These are phyloP conservation scores for Eurytoma adleriae DNA, from an alignment of 2,888 invertebrate genomes.

Conservation along the genomic window DNA sequence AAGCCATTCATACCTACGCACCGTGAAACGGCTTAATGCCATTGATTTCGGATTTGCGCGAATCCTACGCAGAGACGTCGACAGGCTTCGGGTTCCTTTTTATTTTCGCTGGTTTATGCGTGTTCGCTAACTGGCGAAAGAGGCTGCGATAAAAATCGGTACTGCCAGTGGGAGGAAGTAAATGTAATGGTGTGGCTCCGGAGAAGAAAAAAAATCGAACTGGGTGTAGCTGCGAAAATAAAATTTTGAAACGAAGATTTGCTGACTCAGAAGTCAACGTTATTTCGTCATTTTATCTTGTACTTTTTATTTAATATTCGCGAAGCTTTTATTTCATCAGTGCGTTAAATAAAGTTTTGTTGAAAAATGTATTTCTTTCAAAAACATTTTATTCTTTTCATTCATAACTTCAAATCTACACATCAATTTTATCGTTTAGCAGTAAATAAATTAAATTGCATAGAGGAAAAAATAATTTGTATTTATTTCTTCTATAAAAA, in stretches of 20 bases:
- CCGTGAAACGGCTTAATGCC: conserved; percentile 23
- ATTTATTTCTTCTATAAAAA: no score
- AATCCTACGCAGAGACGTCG: conserved; percentile 29
- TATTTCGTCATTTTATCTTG: no score
- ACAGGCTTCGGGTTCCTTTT: background rate
- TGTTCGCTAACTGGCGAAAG: background rate
- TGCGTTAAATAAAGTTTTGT: no score
- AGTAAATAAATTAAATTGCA: no score
- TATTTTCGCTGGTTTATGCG: background rate
- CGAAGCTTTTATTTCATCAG: no score
- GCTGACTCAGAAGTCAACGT: no score
- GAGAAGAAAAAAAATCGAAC: background rate
- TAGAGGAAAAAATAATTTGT: no score
- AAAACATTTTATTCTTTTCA: background rate
- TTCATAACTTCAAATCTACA: no score
- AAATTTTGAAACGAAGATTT: no score
- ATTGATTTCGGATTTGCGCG: conserved; percentile 47
- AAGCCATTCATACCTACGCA: conserved; percentile 30
- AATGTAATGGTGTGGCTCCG: background rate
- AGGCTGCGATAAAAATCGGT: background rate
- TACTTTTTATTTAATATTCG: no score
- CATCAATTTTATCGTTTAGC: no score
- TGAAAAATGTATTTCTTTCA: no score
- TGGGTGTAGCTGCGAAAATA: background rate
- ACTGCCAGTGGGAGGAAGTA: background rate